Conservation (phyloP, 2,888 invertebrate species). For the Orthosia incerta region DNA sequence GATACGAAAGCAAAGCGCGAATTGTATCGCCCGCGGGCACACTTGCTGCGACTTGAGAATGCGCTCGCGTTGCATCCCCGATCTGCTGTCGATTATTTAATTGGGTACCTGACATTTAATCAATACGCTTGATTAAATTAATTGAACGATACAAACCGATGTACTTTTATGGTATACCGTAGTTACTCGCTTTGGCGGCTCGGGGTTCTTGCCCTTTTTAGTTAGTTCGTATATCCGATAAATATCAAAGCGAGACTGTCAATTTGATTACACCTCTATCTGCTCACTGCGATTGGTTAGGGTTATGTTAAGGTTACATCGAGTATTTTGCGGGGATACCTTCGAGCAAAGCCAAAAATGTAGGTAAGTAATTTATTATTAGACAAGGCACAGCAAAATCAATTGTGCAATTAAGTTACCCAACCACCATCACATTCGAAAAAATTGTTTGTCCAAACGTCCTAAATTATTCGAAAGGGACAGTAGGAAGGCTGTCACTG, state of each 20-base stretch:
- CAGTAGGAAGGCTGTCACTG: slow-evolving; percentile 31
- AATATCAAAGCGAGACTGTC: slow-evolving; percentile 60
- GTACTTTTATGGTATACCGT: slow-evolving; percentile 82
- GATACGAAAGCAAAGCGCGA: slow-evolving; percentile 79
- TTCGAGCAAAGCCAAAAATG: background rate
- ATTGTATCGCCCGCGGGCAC: slow-evolving; percentile 76
- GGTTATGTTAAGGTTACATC: slow-evolving; percentile 21
- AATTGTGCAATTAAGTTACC: background rate
- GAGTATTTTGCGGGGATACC: background rate
- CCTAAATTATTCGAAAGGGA: slow-evolving; percentile 68
- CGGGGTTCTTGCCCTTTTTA: slow-evolving; percentile 65
- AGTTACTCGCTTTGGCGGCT: slow-evolving; percentile 72
- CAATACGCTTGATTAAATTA: slow-evolving; percentile 88
- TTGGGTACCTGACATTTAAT: slow-evolving; percentile 89
- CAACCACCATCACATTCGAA: background rate
- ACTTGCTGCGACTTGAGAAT: slow-evolving; percentile 69
- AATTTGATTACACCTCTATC: slow-evolving; percentile 65
- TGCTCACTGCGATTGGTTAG: slow-evolving; percentile 31
- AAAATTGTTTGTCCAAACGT: background rate
- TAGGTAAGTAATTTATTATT: background rate
- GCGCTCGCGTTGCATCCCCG: slow-evolving; percentile 75
- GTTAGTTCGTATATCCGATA: slow-evolving; percentile 60
- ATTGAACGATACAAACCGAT: slow-evolving; percentile 84
- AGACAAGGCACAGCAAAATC: background rate
- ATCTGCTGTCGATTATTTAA: slow-evolving; percentile 85